Percentiles rank a stretch among this genome's conserved stretches.
phyloP scores from a whole-genome alignment of 2,888 invertebrate genomes.

The Branchellion lobata region DNA sequence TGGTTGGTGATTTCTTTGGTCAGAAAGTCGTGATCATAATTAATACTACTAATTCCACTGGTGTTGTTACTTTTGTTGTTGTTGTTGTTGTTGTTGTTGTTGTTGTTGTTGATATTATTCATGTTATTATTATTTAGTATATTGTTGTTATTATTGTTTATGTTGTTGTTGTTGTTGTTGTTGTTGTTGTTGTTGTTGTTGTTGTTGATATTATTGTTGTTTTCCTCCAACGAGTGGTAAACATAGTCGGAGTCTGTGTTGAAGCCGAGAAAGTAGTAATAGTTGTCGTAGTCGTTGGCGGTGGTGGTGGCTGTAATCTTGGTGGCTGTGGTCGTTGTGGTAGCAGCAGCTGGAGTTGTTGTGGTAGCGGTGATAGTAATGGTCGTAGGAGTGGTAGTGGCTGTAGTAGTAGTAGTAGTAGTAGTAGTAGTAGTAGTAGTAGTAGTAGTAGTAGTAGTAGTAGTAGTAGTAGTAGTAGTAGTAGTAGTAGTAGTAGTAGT shows the following conservation, averaged over 20 bases:
- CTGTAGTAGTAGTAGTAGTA: not conserved
- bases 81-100: too few species aligned
- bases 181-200: conserved; percentile 10
- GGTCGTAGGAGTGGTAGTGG: conserved; percentile 10
- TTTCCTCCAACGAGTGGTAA: not conserved
- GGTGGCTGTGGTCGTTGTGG: not conserved
- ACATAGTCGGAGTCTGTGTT: not conserved
- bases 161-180: too few species aligned
- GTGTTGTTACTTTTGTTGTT: too few species aligned
- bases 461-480: conserved; percentile 36
- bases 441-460: conserved; percentile 35
- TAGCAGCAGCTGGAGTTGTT: not conserved
- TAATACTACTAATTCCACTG: too few species aligned
- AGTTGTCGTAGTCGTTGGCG: conserved; percentile 12
- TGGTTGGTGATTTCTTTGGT: not conserved
- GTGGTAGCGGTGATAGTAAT: conserved; percentile 11
- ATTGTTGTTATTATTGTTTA: too few species aligned
- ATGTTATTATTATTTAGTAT: too few species aligned
- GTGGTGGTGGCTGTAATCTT: not conserved
- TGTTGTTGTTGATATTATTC: too few species aligned
- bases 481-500: conserved; percentile 37
- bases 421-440: conserved; percentile 36
- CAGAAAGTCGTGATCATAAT: too few species aligned
- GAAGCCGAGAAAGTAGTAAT: not conserved
- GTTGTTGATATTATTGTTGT: not conserved